phyloP scores from a whole-genome alignment of 1,140 invertebrate species.

The Apocrypta bakeri region DNA sequence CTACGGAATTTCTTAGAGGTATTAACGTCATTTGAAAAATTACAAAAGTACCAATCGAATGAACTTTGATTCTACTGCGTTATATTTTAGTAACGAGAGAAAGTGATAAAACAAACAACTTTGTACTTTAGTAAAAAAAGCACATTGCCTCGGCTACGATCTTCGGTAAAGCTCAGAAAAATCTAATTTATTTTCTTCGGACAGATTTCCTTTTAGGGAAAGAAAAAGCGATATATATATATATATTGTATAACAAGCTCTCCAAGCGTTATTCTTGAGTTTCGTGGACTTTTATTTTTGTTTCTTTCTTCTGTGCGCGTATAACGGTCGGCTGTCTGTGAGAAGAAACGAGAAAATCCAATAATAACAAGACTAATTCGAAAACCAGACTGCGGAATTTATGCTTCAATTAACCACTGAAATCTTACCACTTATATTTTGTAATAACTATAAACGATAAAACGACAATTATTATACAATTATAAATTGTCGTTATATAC shows the following conservation, averaged over 20 bases:
- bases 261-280: background rate
- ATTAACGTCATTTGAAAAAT: background rate
- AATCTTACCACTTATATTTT: background rate
- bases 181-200: constrained; percentile 9
- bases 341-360: background rate
- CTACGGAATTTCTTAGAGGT: background rate
- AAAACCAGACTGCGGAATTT: background rate
- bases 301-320: background rate
- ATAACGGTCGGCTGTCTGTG: background rate
- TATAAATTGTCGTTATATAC: no score
- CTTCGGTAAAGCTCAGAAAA: background rate
- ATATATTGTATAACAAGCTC: background rate
- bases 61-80: background rate
- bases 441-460: background rate
- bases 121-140: background rate
- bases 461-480: no score
- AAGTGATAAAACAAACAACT: background rate
- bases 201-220: background rate
- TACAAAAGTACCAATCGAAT: background rate
- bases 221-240: background rate
- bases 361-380: background rate
- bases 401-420: background rate
- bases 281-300: background rate
- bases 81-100: background rate
- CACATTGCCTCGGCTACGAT: background rate